A percentile compares a stretch with the other conserved stretches of the same genome.
Evolutionary conservation across 1,140 invertebrate genomes (phyloP).

Genomic region (Lepidostoma basale): DNA sequence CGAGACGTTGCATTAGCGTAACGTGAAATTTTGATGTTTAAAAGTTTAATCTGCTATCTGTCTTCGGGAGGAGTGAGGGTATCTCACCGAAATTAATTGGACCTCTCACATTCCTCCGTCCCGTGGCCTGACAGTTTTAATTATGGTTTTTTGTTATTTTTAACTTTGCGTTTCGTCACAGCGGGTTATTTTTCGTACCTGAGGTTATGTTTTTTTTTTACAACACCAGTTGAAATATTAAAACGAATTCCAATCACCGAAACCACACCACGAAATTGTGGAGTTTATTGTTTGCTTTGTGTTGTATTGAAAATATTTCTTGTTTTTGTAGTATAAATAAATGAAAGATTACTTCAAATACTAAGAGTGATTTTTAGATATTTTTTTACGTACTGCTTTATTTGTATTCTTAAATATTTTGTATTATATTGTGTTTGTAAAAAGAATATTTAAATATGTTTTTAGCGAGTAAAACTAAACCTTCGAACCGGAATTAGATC

Average conservation of each 20-base stretch:
- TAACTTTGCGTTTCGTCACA: conserved; percentile 18
- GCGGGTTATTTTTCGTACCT: conserved; percentile 15
- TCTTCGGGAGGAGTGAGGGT: not conserved
- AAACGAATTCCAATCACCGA: not conserved
- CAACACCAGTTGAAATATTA: not conserved
- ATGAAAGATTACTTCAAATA: too few relatives aligned
- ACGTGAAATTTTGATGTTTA: not conserved
- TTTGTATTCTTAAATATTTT: too few relatives aligned
- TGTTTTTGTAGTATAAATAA: too few relatives aligned
- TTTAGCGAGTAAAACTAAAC: too few relatives aligned
- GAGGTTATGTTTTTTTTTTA: too few relatives aligned
- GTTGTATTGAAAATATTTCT: too few relatives aligned
- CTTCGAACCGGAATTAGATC: too few relatives aligned
- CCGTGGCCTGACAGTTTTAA: conserved; percentile 42
- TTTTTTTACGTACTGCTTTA: too few relatives aligned
- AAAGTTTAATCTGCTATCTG: conserved; percentile 12
- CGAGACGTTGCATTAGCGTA: not conserved
- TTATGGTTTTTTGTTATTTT: conserved; percentile 39
- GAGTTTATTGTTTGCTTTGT: too few relatives aligned
- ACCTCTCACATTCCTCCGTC: conserved; percentile 33
- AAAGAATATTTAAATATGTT: too few relatives aligned
- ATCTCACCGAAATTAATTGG: conserved; percentile 35
- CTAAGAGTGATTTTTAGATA: too few relatives aligned
- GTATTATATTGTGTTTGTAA: too few relatives aligned
- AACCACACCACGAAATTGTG: not conserved